Base-by-base conservation (phyloP, 2,113 vertebrate genomes). In the Xiphorhynchus elegans region DNA sequence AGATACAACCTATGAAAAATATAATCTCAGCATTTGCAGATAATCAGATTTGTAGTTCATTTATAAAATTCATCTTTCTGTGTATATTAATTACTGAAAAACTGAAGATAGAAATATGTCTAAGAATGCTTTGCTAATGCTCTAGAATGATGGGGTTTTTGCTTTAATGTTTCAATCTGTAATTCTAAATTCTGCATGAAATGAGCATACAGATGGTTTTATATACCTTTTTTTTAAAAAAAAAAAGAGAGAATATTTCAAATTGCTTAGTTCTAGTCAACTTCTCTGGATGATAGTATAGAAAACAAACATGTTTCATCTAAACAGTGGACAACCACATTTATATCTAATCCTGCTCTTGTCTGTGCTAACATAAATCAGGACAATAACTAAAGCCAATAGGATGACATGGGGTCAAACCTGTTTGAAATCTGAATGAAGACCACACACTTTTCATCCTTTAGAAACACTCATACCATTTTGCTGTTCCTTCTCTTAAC, bases 391-490 rank as follows among this genome's bases (percentile, higher is more conserved):
- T 95, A 94, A 88, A 95, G 72, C 91, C 67, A 94, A 88, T 77
- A 74, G 89, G 75, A 93, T 96, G 95, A 93, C 95, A 96, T 92
- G 90, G 39, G 94, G 95, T 96, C 93, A 94, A 94, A 89, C 79
- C n/a, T 60, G 93, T 94, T 78, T 93, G 93, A 95, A 96, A 94
- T 96, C 72, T 96, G 85, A 95, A 95, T 95, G 85, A 96, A 95
- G 95, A 95, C 95, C 94, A 95, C 92, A 96, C 95, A 91, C 72
- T 94, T 93, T 91, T 70, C 21, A 3, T 83, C 74, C 91, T 87
- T 95, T 93, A 89, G 84, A 80, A 91, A 90, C 72, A 83, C 26
- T 91, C 78, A 52, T 59, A 88, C 39, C 33, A 66, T 95, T 96
- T 96, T 85, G 40, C 72, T 91, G 46, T 94, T 80, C 59, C 68